Percentiles rank a stretch among this genome's conserved stretches.
Conservation (phyloP, 2,113 vertebrate genomes). For the Percopsis transmontana region DNA sequence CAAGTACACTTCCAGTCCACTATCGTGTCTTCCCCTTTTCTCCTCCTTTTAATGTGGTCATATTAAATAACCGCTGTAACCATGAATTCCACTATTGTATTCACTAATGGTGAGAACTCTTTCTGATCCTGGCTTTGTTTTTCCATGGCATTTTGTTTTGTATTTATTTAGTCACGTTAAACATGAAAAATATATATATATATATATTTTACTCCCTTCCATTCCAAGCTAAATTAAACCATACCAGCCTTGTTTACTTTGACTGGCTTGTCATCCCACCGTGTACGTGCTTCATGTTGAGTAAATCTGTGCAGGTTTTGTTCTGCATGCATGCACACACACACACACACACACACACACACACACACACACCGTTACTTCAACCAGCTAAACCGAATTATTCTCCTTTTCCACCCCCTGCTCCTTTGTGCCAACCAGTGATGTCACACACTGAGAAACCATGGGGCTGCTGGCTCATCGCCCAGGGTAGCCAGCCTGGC, state of each 20-base stretch:
- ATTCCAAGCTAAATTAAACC: not conserved
- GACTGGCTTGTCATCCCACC: constrained; percentile 19
- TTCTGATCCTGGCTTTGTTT: too few species aligned
- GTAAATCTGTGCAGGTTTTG: constrained; percentile 58
- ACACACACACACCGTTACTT: constrained; percentile 42
- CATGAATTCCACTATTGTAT: not conserved
- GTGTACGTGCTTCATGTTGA: constrained; percentile 59
- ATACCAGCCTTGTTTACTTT: constrained; percentile 6
- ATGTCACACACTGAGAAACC: constrained; percentile 75
- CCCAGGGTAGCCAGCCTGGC: constrained; percentile 44
- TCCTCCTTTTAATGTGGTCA: constrained; percentile 6
- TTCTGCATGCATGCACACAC: constrained; percentile 31
- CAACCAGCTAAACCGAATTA: constrained; percentile 77
- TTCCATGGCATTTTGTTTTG: not conserved
- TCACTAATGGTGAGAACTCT: too few species aligned
- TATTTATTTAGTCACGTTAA: not conserved
- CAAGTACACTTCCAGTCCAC: not conserved
- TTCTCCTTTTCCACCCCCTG: constrained; percentile 53
- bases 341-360: constrained; percentile 30
- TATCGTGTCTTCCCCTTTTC: constrained; percentile 8
- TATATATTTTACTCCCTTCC: too few species aligned
- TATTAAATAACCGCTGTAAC: not conserved
- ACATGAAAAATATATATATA: too few species aligned
- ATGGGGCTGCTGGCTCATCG: constrained; percentile 63
- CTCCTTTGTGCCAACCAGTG: constrained; percentile 72